A percentile compares a stretch with the other conserved stretches of the same genome.
These are phyloP conservation scores for Chaetodon auriga DNA, from an alignment of 2,113 vertebrate genomes.

Conservation along the genomic window DNA sequence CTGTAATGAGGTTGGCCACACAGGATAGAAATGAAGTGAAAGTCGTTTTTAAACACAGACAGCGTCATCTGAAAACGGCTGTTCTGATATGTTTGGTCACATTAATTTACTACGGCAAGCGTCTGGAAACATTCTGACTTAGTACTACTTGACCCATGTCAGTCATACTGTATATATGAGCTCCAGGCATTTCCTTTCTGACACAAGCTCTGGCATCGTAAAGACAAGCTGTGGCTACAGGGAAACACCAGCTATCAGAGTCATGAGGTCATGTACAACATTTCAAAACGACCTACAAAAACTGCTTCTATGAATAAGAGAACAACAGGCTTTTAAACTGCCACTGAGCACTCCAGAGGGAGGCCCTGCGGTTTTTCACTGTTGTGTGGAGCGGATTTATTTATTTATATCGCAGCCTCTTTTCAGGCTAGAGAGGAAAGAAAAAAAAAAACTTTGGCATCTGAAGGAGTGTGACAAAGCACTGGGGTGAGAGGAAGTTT, in stretches of 20 bases:
- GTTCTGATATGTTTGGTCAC: not conserved
- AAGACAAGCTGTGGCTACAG: conserved; percentile 59
- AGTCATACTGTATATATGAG: conserved; percentile 39
- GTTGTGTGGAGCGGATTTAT: conserved; percentile 58
- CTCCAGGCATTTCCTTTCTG: conserved; percentile 57
- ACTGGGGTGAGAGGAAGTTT: conserved; percentile 68
- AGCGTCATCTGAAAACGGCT: not conserved
- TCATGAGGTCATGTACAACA: conserved; percentile 69
- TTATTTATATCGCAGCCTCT: conserved; percentile 68
- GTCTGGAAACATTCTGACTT: conserved; percentile 12
- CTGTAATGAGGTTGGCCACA: not conserved
- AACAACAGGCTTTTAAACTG: conserved; percentile 77
- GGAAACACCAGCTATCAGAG: conserved; percentile 68
- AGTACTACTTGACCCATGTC: conserved; percentile 47
- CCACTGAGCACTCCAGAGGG: conserved; percentile 66
- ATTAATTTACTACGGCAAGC: not conserved
- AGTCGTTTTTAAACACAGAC: not conserved
- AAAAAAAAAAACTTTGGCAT: conserved; percentile 39
- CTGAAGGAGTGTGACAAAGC: conserved; percentile 71
- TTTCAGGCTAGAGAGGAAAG: conserved; percentile 60
- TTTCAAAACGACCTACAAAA: conserved; percentile 54
- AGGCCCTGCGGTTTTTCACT: conserved; percentile 55
- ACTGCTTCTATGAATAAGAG: conserved; percentile 67
- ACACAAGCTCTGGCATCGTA: conserved; percentile 33
- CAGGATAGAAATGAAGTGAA: not conserved